Percentiles rank a stretch among this genome's conserved stretches.
These are phyloP conservation scores for Leptodactylus fallax DNA, from an alignment of 2,797 vertebrate species.

Conservation along the genomic window DNA sequence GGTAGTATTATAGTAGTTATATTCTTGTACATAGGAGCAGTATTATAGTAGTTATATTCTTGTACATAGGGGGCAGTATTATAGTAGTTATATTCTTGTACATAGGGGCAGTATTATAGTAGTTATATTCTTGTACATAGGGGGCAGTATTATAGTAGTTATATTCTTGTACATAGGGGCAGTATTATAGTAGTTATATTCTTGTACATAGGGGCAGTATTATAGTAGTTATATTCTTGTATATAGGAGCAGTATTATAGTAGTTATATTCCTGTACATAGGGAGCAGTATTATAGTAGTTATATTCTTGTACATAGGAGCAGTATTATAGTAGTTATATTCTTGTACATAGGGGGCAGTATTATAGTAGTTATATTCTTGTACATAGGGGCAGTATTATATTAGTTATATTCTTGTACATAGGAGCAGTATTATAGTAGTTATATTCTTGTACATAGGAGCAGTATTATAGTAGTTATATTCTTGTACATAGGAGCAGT, in stretches of 20 bases:
- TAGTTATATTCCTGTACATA: not conserved
- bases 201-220: not conserved
- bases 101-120: not conserved
- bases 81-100: not conserved
- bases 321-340: conserved; percentile 3
- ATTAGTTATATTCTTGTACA: not conserved
- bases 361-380: conserved; percentile 13
- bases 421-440: conserved; percentile 16
- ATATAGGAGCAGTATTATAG: not conserved
- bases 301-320: not conserved
- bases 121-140: conserved; percentile 9
- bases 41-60: too few relatives aligned
- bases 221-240: conserved; percentile 3
- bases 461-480: conserved; percentile 5
- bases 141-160: not conserved
- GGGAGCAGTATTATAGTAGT: not conserved
- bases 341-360: not conserved
- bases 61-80: too few relatives aligned
- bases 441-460: conserved; percentile 11
- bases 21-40: not conserved
- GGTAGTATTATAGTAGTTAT: not conserved
- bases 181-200: conserved; percentile 11
- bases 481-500: conserved; percentile 13
- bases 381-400: conserved; percentile 1
- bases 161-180: conserved; percentile 4